Conservation (phyloP, 2,113 vertebrate species). For the Australoheros scitulus region DNA sequence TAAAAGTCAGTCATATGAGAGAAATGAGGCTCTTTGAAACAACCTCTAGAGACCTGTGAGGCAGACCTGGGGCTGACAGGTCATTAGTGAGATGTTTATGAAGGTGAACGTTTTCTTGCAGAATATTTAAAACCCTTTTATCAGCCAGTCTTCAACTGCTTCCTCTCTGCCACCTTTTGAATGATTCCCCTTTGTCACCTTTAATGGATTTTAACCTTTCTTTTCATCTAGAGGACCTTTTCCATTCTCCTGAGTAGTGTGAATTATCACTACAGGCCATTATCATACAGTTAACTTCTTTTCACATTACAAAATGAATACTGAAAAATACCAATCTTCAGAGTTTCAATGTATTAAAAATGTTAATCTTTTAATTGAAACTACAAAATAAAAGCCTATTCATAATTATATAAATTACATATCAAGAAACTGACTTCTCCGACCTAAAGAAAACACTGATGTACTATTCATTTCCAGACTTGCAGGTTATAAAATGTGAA, state of each 20-base stretch:
- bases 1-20: neutral
- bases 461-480: neutral
- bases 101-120: constrained; percentile 18
- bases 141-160: constrained; percentile 20
- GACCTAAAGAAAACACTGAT: neutral
- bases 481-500: neutral
- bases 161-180: constrained; percentile 26
- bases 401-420: neutral
- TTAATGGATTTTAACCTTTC: constrained; percentile 43
- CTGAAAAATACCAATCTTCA: neutral
- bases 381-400: neutral
- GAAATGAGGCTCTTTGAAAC: neutral
- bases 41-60: neutral
- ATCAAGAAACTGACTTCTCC: neutral
- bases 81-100: constrained; percentile 35
- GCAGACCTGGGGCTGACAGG: constrained; percentile 1
- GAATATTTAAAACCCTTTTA: constrained; percentile 25
- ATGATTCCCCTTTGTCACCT: constrained; percentile 39
- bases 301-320: neutral
- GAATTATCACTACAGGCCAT: constrained; percentile 13
- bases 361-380: neutral
- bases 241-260: neutral
- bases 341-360: neutral
- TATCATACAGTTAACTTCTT: constrained; percentile 24
- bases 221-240: constrained; percentile 30